Base-by-base conservation (phyloP, 2,888 invertebrate genomes). In the Amiota minor region DNA sequence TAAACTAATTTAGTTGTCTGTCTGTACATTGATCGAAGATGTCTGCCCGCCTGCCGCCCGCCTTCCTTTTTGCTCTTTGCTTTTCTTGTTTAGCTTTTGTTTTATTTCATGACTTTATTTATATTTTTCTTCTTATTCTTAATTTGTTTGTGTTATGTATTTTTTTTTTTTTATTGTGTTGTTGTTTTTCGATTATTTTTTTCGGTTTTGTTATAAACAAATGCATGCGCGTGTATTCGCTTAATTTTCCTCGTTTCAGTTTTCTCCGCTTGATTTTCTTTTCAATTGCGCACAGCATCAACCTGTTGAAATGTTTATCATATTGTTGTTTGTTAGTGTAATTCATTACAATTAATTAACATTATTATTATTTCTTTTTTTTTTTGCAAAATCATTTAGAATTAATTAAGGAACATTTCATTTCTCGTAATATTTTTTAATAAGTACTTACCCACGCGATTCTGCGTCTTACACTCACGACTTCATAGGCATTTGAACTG, bases 271-370 rank as follows among this genome's bases (percentile, higher is more conserved):
- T 70, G 23, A 16, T 45, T 64, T 35, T 18, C 14, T 50, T 53
- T 71, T 71, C 20, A 18, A 47, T 35, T 53, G 50, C 23, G 64
- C n/a, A 64, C 75, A 75, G 74, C 71, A 77, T 78, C 79, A 76
- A 81, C 84, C 83, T 83, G 83, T 83, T 82, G 78, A 79, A 72
- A 78, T 75, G 65, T 77, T 70, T 62, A 73, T 70, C 12, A 16
- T 12, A 70, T 71, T 61, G n/a, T 35, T 45, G 20, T 56, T 55
- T 23, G 35, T 35, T 35, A 35, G 35, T 35, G 4, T 35, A 6
- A 35, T 35, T 35, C 35, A 35, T 35, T 35, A 8, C 6, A 35
- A 35, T 35, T 35, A 35, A 35, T 35, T 35, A 35, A 35, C n/a
- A 35, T 69, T 53, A 16, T 55, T 55, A 45, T 23, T 20, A 12